Evolutionary conservation across 2,797 vertebrate species (phyloP).

Genomic region (Megaceryle alcyon): DNA sequence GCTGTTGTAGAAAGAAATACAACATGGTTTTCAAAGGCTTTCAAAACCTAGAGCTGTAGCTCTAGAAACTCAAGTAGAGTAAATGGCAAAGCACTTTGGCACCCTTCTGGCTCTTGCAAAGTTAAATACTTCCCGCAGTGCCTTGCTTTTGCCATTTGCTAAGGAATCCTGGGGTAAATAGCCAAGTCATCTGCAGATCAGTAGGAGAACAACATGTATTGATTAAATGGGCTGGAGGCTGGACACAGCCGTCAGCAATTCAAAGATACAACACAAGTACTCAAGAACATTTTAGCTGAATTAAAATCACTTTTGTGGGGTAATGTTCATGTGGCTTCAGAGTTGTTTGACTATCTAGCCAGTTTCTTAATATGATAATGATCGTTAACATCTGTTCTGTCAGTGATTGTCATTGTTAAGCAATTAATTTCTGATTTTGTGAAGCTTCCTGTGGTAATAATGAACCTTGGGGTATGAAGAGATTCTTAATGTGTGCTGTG

Average conservation of each 20-base stretch:
- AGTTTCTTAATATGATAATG: background rate
- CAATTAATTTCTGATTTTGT: constrained; percentile 34
- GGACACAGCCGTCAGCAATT: background rate
- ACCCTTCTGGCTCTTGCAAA: background rate
- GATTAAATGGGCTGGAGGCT: background rate
- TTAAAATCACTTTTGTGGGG: background rate
- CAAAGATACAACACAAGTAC: background rate
- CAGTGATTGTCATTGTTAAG: background rate
- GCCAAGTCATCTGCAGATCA: background rate
- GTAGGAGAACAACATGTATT: background rate
- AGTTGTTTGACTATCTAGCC: background rate
- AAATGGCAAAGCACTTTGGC: background rate
- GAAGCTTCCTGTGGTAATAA: background rate
- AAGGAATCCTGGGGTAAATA: background rate
- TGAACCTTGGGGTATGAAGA: background rate
- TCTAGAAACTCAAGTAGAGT: background rate
- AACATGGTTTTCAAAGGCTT: background rate
- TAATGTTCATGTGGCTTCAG: background rate
- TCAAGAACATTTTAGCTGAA: background rate
- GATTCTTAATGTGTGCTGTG: background rate
- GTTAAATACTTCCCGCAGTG: background rate
- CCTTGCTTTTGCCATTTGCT: constrained; percentile 49
- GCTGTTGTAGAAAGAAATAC: background rate
- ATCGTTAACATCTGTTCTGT: constrained; percentile 7
- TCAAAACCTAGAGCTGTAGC: background rate